phyloP scores from a whole-genome alignment of 2,113 vertebrate species.

The Oncorhynchus tshawytscha region DNA sequence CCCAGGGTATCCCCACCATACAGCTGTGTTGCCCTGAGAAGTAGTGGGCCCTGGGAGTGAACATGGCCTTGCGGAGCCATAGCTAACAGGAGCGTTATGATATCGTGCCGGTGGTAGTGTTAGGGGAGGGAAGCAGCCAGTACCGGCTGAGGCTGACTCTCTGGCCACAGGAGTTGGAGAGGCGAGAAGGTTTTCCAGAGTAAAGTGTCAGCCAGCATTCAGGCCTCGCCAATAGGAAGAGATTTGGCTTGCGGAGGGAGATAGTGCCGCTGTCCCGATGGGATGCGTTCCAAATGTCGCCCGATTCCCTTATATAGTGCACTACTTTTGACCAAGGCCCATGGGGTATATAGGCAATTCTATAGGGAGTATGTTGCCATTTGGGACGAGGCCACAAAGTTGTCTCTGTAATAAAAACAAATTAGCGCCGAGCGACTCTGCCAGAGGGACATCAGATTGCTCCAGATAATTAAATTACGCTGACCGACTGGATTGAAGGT shows the following conservation, averaged over 20 bases:
- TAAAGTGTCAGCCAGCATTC: conserved; percentile 31
- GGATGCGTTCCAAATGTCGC: neutral
- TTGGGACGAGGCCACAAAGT: neutral
- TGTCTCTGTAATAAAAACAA: conserved; percentile 60
- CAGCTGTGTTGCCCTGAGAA: conserved; percentile 22
- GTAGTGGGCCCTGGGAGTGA: neutral
- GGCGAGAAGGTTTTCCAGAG: conserved; percentile 7
- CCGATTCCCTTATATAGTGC: no score
- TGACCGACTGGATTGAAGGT: conserved; percentile 27
- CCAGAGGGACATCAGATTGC: conserved; percentile 51
- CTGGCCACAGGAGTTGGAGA: neutral
- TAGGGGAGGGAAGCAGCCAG: no score
- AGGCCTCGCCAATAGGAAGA: conserved; percentile 49
- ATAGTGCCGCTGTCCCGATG: conserved; percentile 21
- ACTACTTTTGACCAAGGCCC: no score
- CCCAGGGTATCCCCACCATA: conserved; percentile 48
- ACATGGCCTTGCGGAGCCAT: neutral
- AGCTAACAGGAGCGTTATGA: conserved; percentile 27
- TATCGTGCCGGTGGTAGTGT: conserved; percentile 7
- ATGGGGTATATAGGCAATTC: no score
- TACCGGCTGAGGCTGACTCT: no score
- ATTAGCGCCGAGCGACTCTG: conserved; percentile 46
- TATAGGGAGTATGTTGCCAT: no score
- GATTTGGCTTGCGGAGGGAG: conserved; percentile 33
- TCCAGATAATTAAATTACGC: conserved; percentile 49